Evolutionary conservation across 2,797 vertebrate species (phyloP).

Genomic region (Myoxocephalus aenaeus): DNA sequence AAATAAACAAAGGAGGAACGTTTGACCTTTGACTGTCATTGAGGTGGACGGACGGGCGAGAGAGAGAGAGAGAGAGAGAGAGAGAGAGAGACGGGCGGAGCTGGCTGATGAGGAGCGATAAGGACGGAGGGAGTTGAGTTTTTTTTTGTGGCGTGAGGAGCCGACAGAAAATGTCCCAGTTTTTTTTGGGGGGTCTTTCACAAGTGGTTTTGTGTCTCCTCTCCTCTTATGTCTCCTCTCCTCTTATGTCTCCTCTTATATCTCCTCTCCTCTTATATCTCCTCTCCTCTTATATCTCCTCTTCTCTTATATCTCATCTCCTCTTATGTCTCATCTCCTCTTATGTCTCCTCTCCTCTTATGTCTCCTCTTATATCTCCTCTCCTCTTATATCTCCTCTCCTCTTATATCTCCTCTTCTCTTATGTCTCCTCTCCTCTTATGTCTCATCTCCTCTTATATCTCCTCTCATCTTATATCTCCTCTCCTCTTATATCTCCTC

Average conservation of each 20-base stretch:
- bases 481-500: not conserved
- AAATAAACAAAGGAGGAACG: conserved; percentile 53
- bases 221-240: conserved; percentile 33
- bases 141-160: conserved; percentile 18
- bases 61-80: no score
- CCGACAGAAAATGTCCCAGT: not conserved
- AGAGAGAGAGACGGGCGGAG: not conserved
- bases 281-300: not conserved
- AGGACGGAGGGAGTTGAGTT: not conserved
- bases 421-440: no score
- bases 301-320: conserved; percentile 2
- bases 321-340: conserved; percentile 46
- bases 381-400: not conserved
- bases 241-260: not conserved
- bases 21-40: conserved; percentile 84
- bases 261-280: no score
- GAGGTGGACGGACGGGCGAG: conserved; percentile 45
- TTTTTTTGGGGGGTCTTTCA: conserved; percentile 18
- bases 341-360: no score
- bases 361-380: conserved; percentile 15
- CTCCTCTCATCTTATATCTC: not conserved
- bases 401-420: no score
- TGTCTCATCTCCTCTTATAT: conserved; percentile 3
- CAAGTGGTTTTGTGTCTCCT: conserved; percentile 50
- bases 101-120: conserved; percentile 17